These are phyloP conservation scores for Erebia aethiops DNA, from an alignment of 2,888 invertebrate genomes.

Conservation along the genomic window DNA sequence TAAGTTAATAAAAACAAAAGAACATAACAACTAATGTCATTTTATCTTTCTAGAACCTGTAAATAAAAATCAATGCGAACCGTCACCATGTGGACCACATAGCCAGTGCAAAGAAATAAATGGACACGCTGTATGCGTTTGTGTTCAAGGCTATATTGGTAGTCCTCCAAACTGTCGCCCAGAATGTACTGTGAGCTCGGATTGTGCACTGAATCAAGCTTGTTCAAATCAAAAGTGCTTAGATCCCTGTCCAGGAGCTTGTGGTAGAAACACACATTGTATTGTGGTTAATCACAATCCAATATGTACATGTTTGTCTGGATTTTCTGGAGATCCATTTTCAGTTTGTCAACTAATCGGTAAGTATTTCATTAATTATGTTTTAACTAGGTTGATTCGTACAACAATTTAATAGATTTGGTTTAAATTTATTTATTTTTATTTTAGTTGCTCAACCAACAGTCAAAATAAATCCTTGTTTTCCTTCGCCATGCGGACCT, in stretches of 20 bases:
- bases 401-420: neutral
- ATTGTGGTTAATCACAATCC: constrained; percentile 86
- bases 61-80: constrained; percentile 62
- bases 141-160: constrained; percentile 86
- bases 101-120: constrained; percentile 87
- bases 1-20: neutral
- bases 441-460: constrained; percentile 61
- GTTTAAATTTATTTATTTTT: constrained; percentile 2
- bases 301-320: constrained; percentile 84
- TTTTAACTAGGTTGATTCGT: neutral
- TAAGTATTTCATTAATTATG: constrained; percentile 51
- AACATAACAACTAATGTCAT: neutral
- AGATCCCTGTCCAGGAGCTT: constrained; percentile 89
- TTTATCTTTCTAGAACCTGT: constrained; percentile 50
- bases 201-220: constrained; percentile 86
- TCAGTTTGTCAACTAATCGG: constrained; percentile 82
- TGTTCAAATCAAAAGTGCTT: constrained; percentile 90
- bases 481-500: constrained; percentile 87
- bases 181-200: constrained; percentile 90
- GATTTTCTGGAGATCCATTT: constrained; percentile 89
- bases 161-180: constrained; percentile 89
- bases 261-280: constrained; percentile 85
- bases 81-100: constrained; percentile 87
- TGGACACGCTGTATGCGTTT: constrained; percentile 88
- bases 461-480: constrained; percentile 79